Conservation (phyloP, 2,888 invertebrate species). For the Capitulum mitella region DNA sequence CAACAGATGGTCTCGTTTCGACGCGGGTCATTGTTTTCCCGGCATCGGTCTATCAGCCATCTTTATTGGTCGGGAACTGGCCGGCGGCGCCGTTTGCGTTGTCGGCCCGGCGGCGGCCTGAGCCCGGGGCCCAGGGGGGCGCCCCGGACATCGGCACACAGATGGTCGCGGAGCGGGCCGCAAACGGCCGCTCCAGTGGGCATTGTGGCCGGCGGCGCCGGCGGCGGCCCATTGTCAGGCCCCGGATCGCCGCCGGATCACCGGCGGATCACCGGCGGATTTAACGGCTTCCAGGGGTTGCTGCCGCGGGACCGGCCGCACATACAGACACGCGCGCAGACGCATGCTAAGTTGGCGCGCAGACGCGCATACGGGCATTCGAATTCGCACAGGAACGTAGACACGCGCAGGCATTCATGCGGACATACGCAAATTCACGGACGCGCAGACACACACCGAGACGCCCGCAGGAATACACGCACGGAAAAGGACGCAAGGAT, state of each 20-base stretch:
- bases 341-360: not conserved
- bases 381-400: no score
- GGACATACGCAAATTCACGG: no score
- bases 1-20: not conserved
- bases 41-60: not conserved
- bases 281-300: no score
- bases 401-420: no score
- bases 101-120: no score
- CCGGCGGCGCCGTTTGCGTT: not conserved
- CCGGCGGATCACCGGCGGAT: no score
- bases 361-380: not conserved
- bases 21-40: not conserved
- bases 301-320: not conserved
- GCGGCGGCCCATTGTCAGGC: constrained; percentile 4
- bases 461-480: no score
- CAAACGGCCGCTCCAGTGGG: not conserved
- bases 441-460: no score
- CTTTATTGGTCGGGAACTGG: not conserved
- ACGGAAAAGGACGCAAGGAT: no score
- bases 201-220: no score
- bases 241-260: no score
- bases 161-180: not conserved
- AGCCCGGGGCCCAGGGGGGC: no score
- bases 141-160: not conserved
- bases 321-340: not conserved